Evolutionary conservation across 2,113 vertebrate species (phyloP).

Genomic region (Megaptera novaeangliae): DNA sequence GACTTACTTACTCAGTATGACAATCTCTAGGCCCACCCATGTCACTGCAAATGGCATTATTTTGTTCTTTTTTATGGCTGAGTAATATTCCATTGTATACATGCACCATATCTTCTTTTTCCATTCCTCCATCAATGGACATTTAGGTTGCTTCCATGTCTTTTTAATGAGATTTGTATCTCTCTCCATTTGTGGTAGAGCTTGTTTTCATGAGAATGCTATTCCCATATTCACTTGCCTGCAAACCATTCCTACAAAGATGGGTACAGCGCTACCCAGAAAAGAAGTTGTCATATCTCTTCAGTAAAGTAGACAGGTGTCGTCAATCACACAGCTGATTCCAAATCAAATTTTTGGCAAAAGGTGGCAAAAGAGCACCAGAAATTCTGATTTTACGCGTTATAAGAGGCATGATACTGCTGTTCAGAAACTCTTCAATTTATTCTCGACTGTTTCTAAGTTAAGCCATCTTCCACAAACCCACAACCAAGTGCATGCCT

Average conservation of each 20-base stretch:
- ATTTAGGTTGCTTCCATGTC: neutral
- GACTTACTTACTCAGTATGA: neutral
- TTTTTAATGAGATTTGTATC: neutral
- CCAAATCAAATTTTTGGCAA: conserved; percentile 8
- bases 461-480: conserved; percentile 44
- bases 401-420: neutral
- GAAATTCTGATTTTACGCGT: conserved; percentile 23
- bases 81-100: neutral
- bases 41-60: neutral
- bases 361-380: conserved; percentile 50
- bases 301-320: neutral
- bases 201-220: neutral
- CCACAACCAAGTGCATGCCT: neutral
- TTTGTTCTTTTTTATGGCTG: neutral
- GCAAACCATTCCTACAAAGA: neutral
- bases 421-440: conserved; percentile 45
- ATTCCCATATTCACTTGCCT: neutral
- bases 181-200: neutral
- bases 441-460: conserved; percentile 24
- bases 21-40: neutral
- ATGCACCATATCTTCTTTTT: neutral
- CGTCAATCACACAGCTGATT: neutral
- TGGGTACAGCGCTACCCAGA: neutral
- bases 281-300: neutral
- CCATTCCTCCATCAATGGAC: neutral